Evolutionary conservation across 2,888 invertebrate species (phyloP).

Genomic region (Bombyx huttoni): DNA sequence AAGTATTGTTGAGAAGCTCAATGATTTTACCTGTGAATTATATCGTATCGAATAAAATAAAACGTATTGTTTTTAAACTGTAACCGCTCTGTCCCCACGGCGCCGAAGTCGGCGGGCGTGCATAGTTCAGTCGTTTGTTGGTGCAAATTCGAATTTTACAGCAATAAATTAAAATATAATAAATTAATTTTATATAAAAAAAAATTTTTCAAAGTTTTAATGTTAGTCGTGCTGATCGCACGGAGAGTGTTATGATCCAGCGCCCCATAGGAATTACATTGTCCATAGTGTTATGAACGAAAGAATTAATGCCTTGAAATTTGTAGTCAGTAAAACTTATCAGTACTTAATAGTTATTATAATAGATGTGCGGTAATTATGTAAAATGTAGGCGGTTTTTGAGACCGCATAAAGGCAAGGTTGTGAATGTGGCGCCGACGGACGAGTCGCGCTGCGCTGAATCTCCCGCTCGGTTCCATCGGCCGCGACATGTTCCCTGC

Average conservation of each 20-base stretch:
- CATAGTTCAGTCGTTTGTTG: slow-evolving; percentile 49
- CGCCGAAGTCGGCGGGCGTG: slow-evolving; percentile 42
- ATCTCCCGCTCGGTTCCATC: slow-evolving; percentile 68
- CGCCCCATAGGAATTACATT: slow-evolving; percentile 65
- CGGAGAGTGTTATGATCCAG: slow-evolving; percentile 65
- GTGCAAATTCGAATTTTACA: slow-evolving; percentile 59
- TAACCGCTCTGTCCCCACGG: slow-evolving; percentile 57
- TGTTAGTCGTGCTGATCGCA: slow-evolving; percentile 51
- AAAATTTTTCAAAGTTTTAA: slow-evolving; percentile 46
- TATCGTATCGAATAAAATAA: slow-evolving; percentile 46
- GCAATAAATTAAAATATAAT: slow-evolving; percentile 52
- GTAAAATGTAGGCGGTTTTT: slow-evolving; percentile 19
- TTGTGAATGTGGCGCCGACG: slow-evolving; percentile 47
- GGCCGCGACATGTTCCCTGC: slow-evolving; percentile 65
- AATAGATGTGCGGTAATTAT: slow-evolving; percentile 50
- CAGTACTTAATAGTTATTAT: slow-evolving; percentile 66
- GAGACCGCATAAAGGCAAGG: slow-evolving; percentile 22
- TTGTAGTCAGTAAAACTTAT: slow-evolving; percentile 66
- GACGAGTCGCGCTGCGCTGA: slow-evolving; percentile 39
- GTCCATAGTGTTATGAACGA: slow-evolving; percentile 64
- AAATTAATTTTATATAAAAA: slow-evolving; percentile 50
- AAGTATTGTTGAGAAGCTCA: slow-evolving; percentile 63
- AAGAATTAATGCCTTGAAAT: slow-evolving; percentile 66
- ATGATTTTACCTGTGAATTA: slow-evolving; percentile 52
- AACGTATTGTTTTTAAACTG: slow-evolving; percentile 43